These are phyloP conservation scores for Myrmecobius fasciatus DNA, from an alignment of 2,113 vertebrate genomes.

Conservation along the genomic window DNA sequence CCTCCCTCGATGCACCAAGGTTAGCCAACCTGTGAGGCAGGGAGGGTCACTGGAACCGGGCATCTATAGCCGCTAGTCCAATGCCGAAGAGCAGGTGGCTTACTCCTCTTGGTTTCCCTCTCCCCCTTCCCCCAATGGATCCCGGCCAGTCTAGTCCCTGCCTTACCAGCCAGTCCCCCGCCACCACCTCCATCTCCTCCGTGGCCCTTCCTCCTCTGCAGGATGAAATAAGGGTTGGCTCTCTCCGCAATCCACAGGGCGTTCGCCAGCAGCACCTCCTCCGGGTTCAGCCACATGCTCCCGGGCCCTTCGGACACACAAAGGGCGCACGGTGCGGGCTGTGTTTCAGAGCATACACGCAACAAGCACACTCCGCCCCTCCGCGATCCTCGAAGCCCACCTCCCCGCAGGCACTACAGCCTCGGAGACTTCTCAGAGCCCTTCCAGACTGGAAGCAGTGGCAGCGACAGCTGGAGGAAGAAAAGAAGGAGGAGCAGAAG, in stretches of 20 bases:
- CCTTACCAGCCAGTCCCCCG: constrained; percentile 88
- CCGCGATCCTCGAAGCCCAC: constrained; percentile 22
- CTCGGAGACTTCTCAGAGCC: constrained; percentile 45
- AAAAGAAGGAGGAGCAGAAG: neutral
- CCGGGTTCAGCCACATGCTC: constrained; percentile 97
- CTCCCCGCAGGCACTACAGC: constrained; percentile 10
- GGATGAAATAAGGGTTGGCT: constrained; percentile 97
- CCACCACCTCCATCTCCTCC: constrained; percentile 92
- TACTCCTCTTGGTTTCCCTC: neutral
- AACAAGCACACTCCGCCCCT: constrained; percentile 26
- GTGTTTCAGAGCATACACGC: constrained; percentile 41
- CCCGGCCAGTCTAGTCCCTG: neutral
- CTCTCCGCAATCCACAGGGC: constrained; percentile 97
- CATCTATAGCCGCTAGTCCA: constrained; percentile 10
- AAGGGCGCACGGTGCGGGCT: constrained; percentile 51
- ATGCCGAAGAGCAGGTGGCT: neutral
- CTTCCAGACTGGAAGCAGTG: neutral
- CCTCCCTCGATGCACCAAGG: neutral
- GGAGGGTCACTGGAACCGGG: neutral
- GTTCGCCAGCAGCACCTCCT: constrained; percentile 96
- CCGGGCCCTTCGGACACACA: constrained; percentile 51
- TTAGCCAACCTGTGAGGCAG: neutral
- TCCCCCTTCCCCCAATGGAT: neutral
- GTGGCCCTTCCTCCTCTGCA: constrained; percentile 96
- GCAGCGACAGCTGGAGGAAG: neutral